Percentiles rank a stretch among this genome's conserved stretches.
These are phyloP conservation scores for Perdita meconis DNA, from an alignment of 2,888 invertebrate genomes.

Conservation along the genomic window DNA sequence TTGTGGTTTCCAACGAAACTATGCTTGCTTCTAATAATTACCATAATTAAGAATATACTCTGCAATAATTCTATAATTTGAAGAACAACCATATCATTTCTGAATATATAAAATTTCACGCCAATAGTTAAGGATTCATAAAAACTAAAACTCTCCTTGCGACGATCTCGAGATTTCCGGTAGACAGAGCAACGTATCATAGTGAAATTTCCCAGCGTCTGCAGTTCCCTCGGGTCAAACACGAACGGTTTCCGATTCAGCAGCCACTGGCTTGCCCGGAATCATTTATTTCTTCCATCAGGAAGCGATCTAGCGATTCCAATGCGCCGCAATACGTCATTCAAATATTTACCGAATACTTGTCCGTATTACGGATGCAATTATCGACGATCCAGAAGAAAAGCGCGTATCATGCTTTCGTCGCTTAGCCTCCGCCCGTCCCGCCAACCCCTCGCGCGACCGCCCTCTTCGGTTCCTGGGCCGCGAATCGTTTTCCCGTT, in stretches of 20 bases:
- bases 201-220: constrained; percentile 20
- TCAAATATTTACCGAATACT: constrained; percentile 66
- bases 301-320: constrained; percentile 33
- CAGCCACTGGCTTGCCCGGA: constrained; percentile 30
- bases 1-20: too few relatives aligned
- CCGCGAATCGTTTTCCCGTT: constrained; percentile 65
- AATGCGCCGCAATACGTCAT: constrained; percentile 59
- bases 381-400: constrained; percentile 63
- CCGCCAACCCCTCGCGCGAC: neutral
- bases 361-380: constrained; percentile 65
- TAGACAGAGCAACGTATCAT: constrained; percentile 19
- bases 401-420: constrained; percentile 51
- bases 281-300: constrained; percentile 50
- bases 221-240: neutral
- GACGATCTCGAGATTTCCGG: too few relatives aligned
- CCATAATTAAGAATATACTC: too few relatives aligned
- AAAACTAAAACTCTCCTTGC: too few relatives aligned
- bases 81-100: too few relatives aligned
- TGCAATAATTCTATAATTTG: too few relatives aligned
- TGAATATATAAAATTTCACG: too few relatives aligned
- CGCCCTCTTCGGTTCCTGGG: neutral
- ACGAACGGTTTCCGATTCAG: constrained; percentile 18
- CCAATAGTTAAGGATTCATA: too few relatives aligned
- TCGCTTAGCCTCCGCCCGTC: constrained; percentile 19
- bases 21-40: too few relatives aligned